Evolutionary conservation across 1,140 invertebrate genomes (phyloP).

Genomic region (Euwallacea similis): DNA sequence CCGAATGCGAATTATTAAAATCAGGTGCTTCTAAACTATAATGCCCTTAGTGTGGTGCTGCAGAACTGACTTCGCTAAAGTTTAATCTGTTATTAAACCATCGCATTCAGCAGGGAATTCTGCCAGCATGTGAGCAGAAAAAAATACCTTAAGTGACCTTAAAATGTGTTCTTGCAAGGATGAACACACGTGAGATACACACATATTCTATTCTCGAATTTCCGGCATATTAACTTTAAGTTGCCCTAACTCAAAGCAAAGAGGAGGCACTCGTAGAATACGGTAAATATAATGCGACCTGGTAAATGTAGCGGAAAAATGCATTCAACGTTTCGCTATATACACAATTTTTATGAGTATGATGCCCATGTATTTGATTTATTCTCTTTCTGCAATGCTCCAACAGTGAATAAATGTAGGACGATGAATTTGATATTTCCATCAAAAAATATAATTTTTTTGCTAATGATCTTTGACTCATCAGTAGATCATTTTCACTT

Average conservation of each 20-base stretch:
- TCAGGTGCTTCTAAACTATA: slow-evolving; percentile 24
- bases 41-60: slow-evolving; percentile 11
- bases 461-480: no score
- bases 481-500: no score
- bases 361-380: background rate
- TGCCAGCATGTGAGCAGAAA: background rate
- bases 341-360: slow-evolving; percentile 4
- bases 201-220: slow-evolving; percentile 17
- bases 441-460: no score
- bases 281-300: slow-evolving; percentile 33
- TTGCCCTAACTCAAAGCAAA: slow-evolving; percentile 33
- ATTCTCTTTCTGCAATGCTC: background rate
- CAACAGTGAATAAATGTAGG: no score
- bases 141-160: background rate
- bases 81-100: slow-evolving; percentile 6
- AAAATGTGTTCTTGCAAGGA: no score
- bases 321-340: slow-evolving; percentile 17
- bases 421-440: no score
- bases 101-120: background rate
- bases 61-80: background rate
- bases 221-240: slow-evolving; percentile 26
- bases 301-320: slow-evolving; percentile 35
- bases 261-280: slow-evolving; percentile 9
- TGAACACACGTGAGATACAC: slow-evolving; percentile 1
- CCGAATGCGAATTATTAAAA: slow-evolving; percentile 33